Percentiles rank a stretch among this genome's conserved stretches.
phyloP scores from a whole-genome alignment of 2,113 vertebrate species.

The Nothoprocta perdicaria region DNA sequence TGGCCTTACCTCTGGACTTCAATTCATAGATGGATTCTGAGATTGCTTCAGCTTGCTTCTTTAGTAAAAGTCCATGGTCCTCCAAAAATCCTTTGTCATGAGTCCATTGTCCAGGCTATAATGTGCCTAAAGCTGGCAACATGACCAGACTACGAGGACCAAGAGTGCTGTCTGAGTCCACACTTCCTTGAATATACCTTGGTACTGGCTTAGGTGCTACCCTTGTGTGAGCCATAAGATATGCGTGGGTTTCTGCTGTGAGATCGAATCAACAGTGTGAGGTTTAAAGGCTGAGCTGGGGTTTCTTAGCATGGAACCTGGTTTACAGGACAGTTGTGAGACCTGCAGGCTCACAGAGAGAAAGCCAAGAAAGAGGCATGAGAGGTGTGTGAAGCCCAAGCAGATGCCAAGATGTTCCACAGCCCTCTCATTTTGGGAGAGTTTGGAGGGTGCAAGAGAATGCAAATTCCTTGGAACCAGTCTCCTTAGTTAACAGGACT shows the following conservation, averaged over 20 bases:
- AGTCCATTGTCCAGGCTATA: not conserved
- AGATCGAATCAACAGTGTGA: not conserved
- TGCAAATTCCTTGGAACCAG: not conserved
- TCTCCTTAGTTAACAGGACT: not conserved
- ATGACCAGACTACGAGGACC: not conserved
- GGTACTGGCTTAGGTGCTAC: not conserved
- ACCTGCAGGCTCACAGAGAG: not conserved
- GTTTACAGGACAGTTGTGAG: not conserved
- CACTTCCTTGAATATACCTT: too few relatives aligned
- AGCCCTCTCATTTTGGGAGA: not conserved
- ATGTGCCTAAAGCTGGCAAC: not conserved
- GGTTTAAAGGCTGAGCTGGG: not conserved
- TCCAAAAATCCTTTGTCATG: rapidly evolving
- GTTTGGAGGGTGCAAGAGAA: not conserved
- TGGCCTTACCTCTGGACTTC: rapidly evolving
- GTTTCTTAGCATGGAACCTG: not conserved
- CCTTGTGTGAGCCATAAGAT: rapidly evolving
- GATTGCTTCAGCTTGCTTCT: not conserved
- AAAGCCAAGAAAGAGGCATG: not conserved
- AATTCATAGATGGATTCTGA: not conserved
- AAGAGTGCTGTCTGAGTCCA: not conserved
- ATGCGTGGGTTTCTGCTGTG: not conserved
- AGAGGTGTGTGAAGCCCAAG: not conserved
- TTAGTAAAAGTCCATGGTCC: not conserved
- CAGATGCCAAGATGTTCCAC: not conserved